Conservation (phyloP, 1,140 invertebrate species). For the Drosophila teissieri region DNA sequence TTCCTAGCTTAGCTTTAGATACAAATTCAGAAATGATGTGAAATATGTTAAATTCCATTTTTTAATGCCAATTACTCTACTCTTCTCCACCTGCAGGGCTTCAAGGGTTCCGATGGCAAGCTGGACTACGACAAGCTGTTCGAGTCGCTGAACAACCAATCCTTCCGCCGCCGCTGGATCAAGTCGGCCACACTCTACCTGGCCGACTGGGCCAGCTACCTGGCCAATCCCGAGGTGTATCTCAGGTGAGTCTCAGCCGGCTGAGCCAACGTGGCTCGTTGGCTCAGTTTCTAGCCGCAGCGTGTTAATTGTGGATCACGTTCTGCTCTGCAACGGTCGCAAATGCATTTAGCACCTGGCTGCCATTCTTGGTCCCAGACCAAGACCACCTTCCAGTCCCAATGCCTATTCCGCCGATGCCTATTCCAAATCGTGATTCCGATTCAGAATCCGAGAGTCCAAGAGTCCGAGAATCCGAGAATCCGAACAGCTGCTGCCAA, state of each 20-base stretch:
- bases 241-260: slow-evolving; percentile 86
- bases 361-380: slow-evolving; percentile 43
- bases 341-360: slow-evolving; percentile 68
- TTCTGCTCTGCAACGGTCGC: slow-evolving; percentile 58
- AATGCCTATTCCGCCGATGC: neutral
- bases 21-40: no score
- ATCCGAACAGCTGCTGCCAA: slow-evolving; percentile 45
- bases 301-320: slow-evolving; percentile 69
- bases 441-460: slow-evolving; percentile 37
- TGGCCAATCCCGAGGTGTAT: slow-evolving; percentile 91
- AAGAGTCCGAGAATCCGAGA: neutral
- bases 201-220: slow-evolving; percentile 89
- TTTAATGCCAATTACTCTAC: neutral
- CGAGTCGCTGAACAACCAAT: slow-evolving; percentile 91
- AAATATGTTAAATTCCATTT: no score
- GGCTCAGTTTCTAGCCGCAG: slow-evolving; percentile 17
- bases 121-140: slow-evolving; percentile 90
- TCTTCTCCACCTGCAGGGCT: slow-evolving; percentile 73
- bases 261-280: slow-evolving; percentile 25
- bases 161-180: slow-evolving; percentile 91
- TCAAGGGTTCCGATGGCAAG: slow-evolving; percentile 88
- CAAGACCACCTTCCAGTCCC: slow-evolving; percentile 8
- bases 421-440: neutral
- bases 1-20: no score
- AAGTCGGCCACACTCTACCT: slow-evolving; percentile 90